phyloP scores from a whole-genome alignment of 2,113 vertebrate species.

The Cololabis saira region DNA sequence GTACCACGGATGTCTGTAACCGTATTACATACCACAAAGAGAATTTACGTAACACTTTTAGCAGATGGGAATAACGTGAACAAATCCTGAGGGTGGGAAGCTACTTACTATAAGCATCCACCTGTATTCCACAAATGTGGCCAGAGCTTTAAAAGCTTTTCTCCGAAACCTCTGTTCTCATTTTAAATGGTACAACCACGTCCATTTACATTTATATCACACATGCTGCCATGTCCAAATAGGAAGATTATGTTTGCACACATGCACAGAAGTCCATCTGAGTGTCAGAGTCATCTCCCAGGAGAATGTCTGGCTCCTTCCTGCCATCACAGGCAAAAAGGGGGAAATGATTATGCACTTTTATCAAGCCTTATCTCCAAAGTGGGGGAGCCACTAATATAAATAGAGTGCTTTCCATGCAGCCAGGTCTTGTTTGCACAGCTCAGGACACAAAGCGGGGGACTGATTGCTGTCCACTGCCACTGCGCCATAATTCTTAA shows the following conservation, averaged over 20 bases:
- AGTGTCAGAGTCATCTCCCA: conserved; percentile 52
- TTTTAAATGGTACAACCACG: conserved; percentile 32
- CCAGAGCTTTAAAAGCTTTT: conserved; percentile 52
- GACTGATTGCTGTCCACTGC: conserved; percentile 37
- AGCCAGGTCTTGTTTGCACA: conserved; percentile 62
- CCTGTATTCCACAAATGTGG: conserved; percentile 10
- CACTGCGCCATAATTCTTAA: conserved; percentile 7
- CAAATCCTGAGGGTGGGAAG: conserved; percentile 11
- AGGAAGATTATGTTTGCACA: conserved; percentile 29
- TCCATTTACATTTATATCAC: conserved; percentile 59
- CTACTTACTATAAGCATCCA: conserved; percentile 30
- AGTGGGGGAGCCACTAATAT: conserved; percentile 67
- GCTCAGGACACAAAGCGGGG: conserved; percentile 27
- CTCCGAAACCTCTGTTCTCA: conserved; percentile 7
- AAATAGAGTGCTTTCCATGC: conserved; percentile 73
- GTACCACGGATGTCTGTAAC: not conserved
- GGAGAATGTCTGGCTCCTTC: conserved; percentile 64
- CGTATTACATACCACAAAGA: not conserved
- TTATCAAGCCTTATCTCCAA: conserved; percentile 73
- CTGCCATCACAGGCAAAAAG: conserved; percentile 54
- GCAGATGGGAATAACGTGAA: not conserved
- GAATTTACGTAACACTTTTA: not conserved
- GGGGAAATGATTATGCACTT: conserved; percentile 66
- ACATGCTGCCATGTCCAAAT: conserved; percentile 29
- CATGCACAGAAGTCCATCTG: conserved; percentile 33